Conservation (phyloP, 1,140 invertebrate species). For the Elymnias hypermnestra region DNA sequence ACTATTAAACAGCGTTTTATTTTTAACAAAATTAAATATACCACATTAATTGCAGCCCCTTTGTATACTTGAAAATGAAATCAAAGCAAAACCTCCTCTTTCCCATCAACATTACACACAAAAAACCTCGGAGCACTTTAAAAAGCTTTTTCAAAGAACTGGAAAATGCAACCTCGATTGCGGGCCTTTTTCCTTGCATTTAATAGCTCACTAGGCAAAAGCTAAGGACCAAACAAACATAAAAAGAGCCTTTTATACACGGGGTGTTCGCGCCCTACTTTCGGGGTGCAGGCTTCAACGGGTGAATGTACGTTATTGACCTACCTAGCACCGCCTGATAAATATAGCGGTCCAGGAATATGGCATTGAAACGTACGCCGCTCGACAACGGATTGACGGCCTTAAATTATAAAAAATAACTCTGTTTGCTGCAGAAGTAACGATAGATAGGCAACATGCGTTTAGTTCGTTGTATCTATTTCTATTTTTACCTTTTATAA, state of each 20-base stretch:
- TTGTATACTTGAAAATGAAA: not conserved
- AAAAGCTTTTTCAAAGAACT: not conserved
- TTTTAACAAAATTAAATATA: no score
- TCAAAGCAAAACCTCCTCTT: not conserved
- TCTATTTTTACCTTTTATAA: no score
- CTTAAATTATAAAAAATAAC: not conserved
- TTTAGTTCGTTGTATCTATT: no score
- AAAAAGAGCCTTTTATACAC: slow-evolving; percentile 16
- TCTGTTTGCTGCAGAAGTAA: not conserved
- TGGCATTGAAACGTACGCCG: slow-evolving; percentile 40
- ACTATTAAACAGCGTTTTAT: no score
- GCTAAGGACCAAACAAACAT: slow-evolving; percentile 15
- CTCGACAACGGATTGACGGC: slow-evolving; percentile 3
- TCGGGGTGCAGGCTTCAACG: slow-evolving; percentile 51
- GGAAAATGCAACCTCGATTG: slow-evolving; percentile 8
- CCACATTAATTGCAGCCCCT: not conserved
- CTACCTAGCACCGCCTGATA: slow-evolving; percentile 61
- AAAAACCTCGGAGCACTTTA: not conserved
- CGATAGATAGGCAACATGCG: not conserved
- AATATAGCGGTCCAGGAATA: slow-evolving; percentile 51
- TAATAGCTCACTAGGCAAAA: slow-evolving; percentile 1
- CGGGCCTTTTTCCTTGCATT: slow-evolving; percentile 1
- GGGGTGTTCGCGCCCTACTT: slow-evolving; percentile 51
- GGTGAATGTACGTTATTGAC: slow-evolving; percentile 72
- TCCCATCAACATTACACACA: not conserved